These are phyloP conservation scores for Bellardia pandia DNA, from an alignment of 2,888 invertebrate species.

Conservation along the genomic window DNA sequence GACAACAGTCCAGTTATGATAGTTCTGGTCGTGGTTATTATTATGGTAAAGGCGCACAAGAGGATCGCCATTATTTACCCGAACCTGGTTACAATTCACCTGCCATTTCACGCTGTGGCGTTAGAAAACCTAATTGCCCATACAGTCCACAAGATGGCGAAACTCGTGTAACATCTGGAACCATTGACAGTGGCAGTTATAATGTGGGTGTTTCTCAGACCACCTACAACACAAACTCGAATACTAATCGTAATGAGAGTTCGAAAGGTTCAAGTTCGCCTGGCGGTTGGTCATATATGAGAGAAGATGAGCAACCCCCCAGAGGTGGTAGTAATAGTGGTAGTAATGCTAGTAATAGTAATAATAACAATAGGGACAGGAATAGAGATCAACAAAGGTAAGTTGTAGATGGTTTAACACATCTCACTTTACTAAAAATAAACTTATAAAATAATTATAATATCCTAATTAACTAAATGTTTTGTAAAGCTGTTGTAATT, in stretches of 20 bases:
- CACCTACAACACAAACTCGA: constrained; percentile 56
- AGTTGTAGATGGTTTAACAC: constrained; percentile 76
- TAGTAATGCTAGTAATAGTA: constrained; percentile 67
- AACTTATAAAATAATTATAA: background rate
- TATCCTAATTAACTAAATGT: background rate
- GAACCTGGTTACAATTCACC: constrained; percentile 74
- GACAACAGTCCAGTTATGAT: constrained; percentile 87
- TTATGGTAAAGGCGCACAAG: constrained; percentile 85
- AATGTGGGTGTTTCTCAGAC: constrained; percentile 61
- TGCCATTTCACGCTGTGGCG: constrained; percentile 76
- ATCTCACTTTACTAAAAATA: background rate
- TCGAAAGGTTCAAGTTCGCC: constrained; percentile 40
- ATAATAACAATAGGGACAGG: constrained; percentile 74
- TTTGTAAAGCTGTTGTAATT: constrained; percentile 37
- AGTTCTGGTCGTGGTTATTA: constrained; percentile 87
- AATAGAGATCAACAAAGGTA: constrained; percentile 80
- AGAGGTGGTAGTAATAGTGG: constrained; percentile 62
- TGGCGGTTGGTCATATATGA: constrained; percentile 79
- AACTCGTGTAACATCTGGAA: constrained; percentile 77
- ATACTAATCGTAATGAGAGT: constrained; percentile 56
- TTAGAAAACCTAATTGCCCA: constrained; percentile 77
- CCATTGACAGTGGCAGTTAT: constrained; percentile 77
- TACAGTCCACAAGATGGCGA: constrained; percentile 73
- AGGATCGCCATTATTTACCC: constrained; percentile 76
- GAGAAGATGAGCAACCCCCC: constrained; percentile 77